phyloP scores from a whole-genome alignment of 2,888 invertebrate species.

The Tromatobia lineatoria region DNA sequence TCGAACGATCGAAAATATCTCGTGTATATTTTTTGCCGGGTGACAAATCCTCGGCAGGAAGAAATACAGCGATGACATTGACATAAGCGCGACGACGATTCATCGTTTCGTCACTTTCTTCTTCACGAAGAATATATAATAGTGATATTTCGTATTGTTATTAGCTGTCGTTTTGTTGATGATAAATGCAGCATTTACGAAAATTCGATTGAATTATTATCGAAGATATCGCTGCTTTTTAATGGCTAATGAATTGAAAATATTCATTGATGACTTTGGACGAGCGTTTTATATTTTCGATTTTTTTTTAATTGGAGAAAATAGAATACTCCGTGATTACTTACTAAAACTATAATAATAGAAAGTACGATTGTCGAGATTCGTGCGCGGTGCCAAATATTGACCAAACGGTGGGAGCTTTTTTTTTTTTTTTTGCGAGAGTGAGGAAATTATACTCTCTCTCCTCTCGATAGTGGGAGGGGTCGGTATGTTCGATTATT shows the following conservation, averaged over 20 bases:
- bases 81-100: background rate
- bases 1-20: background rate
- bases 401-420: conserved; percentile 43
- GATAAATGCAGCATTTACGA: background rate
- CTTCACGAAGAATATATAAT: background rate
- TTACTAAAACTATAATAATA: conserved; percentile 17
- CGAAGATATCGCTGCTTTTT: background rate
- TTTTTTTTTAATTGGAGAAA: background rate
- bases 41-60: background rate
- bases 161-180: background rate
- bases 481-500: background rate
- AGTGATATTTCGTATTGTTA: background rate
- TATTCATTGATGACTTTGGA: background rate
- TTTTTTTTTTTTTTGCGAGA: too few relatives aligned
- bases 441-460: conserved; percentile 10
- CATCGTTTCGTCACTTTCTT: conserved; percentile 3
- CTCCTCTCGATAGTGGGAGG: background rate
- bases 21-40: background rate
- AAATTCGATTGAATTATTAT: background rate
- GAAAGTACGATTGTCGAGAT: conserved; percentile 14
- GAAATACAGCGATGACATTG: background rate
- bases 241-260: background rate
- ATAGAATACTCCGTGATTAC: conserved; percentile 5
- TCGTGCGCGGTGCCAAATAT: conserved; percentile 55
- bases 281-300: background rate